Evolutionary conservation across 1,140 invertebrate genomes (phyloP).

Genomic region (Contarinia nasturtii): DNA sequence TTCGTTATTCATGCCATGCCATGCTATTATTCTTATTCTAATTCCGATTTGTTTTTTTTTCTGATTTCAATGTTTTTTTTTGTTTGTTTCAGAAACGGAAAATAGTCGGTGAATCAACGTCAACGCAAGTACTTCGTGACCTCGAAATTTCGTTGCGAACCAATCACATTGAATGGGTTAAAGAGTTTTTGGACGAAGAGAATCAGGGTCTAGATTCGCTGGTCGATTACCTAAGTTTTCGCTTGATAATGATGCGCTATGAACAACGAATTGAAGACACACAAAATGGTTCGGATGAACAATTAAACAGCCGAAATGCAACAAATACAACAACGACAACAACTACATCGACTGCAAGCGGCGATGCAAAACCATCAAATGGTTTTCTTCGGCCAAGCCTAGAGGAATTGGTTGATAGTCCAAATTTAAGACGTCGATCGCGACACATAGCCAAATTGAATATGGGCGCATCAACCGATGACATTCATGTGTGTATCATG

Average conservation of each 20-base stretch:
- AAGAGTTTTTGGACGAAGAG: slow-evolving; percentile 90
- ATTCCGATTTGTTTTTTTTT: too few species aligned
- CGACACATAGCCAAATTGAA: slow-evolving; percentile 77
- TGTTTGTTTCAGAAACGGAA: slow-evolving; percentile 64
- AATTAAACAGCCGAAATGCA: slow-evolving; percentile 9
- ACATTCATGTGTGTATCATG: slow-evolving; percentile 98
- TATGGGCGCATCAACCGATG: slow-evolving; percentile 95
- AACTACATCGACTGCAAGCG: not conserved
- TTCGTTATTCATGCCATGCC: too few species aligned
- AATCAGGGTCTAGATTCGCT: slow-evolving; percentile 92
- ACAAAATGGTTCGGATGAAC: slow-evolving; percentile 48
- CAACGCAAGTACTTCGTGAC: slow-evolving; percentile 92
- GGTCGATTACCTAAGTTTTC: slow-evolving; percentile 91
- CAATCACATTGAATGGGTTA: slow-evolving; percentile 99
- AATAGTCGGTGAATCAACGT: slow-evolving; percentile 91
- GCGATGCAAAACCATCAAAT: slow-evolving; percentile 16
- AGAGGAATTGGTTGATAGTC: slow-evolving; percentile 42
- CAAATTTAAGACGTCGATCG: slow-evolving; percentile 50
- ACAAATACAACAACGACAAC: not conserved
- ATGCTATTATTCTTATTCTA: too few species aligned
- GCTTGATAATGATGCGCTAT: slow-evolving; percentile 78
- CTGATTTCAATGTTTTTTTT: too few species aligned
- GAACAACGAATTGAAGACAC: slow-evolving; percentile 59
- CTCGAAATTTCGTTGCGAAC: slow-evolving; percentile 96
- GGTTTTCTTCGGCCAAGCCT: slow-evolving; percentile 37